These are phyloP conservation scores for Tetragonula carbonaria DNA, from an alignment of 2,888 invertebrate genomes.

Conservation along the genomic window DNA sequence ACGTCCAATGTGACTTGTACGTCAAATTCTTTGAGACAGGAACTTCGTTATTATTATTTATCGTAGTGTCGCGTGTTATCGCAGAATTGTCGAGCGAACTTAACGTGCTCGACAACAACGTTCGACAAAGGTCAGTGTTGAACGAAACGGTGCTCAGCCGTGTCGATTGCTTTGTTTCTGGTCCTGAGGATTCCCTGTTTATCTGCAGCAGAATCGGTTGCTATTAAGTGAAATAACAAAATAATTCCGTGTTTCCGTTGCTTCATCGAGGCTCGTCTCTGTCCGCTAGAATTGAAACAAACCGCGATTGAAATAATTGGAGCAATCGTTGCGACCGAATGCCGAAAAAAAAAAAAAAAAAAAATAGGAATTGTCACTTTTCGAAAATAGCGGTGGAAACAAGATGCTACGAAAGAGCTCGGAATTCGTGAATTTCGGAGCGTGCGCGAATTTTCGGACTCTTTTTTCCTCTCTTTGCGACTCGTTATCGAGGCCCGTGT, in stretches of 20 bases:
- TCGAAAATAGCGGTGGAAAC: not conserved
- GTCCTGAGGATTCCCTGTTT: not conserved
- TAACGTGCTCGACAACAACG: not conserved
- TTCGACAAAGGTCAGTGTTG: not conserved
- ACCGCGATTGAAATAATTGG: not conserved
- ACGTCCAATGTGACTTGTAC: no score
- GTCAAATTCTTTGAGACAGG: no score
- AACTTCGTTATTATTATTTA: no score
- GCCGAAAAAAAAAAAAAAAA: not conserved
- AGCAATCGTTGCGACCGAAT: not conserved
- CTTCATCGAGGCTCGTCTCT: slow-evolving; percentile 1
- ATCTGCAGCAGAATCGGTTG: not conserved
- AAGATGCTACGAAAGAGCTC: not conserved
- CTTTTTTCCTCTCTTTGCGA: not conserved
- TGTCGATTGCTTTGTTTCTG: not conserved
- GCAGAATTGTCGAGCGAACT: not conserved
- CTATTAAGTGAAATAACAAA: slow-evolving; percentile 12
- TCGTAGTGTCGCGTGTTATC: no score
- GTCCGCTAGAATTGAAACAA: not conserved
- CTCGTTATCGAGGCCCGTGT: not conserved
- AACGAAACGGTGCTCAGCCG: not conserved
- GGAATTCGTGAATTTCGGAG: not conserved
- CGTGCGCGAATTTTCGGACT: not conserved
- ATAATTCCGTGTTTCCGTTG: not conserved
- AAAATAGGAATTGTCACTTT: not conserved